phyloP scores from a whole-genome alignment of 1,140 invertebrate species.

The Olivierus martensii region DNA sequence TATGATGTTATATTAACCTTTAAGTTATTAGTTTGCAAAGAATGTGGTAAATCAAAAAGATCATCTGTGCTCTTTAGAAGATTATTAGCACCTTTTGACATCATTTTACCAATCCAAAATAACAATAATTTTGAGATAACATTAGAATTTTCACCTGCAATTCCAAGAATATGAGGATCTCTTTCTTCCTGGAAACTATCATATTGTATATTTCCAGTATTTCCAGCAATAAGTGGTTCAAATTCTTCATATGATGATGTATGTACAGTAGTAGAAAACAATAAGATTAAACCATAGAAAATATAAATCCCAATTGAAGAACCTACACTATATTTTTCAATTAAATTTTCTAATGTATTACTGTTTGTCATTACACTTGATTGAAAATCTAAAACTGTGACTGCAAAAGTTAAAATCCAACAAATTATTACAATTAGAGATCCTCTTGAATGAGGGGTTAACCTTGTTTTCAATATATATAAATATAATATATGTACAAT shows the following conservation, averaged over 20 bases:
- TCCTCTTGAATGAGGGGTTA: slow-evolving; percentile 47
- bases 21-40: slow-evolving; percentile 39
- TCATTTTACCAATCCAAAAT: slow-evolving; percentile 71
- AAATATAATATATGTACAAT: slow-evolving; percentile 60
- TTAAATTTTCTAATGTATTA: slow-evolving; percentile 27
- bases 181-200: slow-evolving; percentile 45
- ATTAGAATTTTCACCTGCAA: slow-evolving; percentile 49
- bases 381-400: slow-evolving; percentile 42
- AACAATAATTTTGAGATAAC: slow-evolving; percentile 62
- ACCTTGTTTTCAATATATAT: slow-evolving; percentile 43
- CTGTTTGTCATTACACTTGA: slow-evolving; percentile 15
- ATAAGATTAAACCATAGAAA: slow-evolving; percentile 25
- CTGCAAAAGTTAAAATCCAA: slow-evolving; percentile 46
- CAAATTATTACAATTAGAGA: slow-evolving; percentile 47
- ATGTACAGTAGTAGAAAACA: slow-evolving; percentile 23
- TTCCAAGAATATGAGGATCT: slow-evolving; percentile 5
- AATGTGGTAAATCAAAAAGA: slow-evolving; percentile 66
- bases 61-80: slow-evolving; percentile 60
- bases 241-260: slow-evolving; percentile 22
- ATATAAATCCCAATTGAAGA: slow-evolving; percentile 22
- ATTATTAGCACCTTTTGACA: slow-evolving; percentile 58
- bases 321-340: slow-evolving; percentile 26
- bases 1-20: background rate
- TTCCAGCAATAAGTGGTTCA: slow-evolving; percentile 31
- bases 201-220: slow-evolving; percentile 32